Evolutionary conservation across 2,888 invertebrate genomes (phyloP), one percentile per base, ranked within the genome.

Genomic region (Hybos culiciformis): DNA sequence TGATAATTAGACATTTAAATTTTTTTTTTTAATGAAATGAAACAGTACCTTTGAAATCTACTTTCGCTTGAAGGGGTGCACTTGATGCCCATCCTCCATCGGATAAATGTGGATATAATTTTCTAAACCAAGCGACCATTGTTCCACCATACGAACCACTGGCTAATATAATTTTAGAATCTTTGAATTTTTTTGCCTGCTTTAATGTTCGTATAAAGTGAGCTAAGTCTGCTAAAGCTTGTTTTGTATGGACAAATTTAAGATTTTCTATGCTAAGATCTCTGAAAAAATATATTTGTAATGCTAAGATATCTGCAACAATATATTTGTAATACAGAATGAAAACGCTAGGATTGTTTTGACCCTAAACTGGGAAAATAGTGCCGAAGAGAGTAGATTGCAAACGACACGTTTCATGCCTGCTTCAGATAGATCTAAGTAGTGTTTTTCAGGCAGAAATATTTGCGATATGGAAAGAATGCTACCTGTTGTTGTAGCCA

Each of bases 101-200:
- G 1, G 68, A 70, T 8, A 75, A 56, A 46, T 77, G 73, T 0
- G 78, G 76, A 55, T 78, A 78, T 21, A 73, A 62, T 45, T 72
- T 64, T 48, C 74, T 71, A 46, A 75, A 70, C 76, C 77, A 77
- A 31, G 72, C 58, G n/a, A 69, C 77, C 74, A 78, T 73, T 45
- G 73, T 75, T 1, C 71, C 78, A 1, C 77, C 72, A 50, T 78
- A 78, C 1, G 78, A 77, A 1, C 76, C 74, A 3, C 78, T 78
- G 45, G 74, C 72, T 33, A 77, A 59, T 21, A 78, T 54, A 0
- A 56, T 61, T 31, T 57, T 61, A 3, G 67, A 62, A 36, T 65
- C 49, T 42, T 51, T 48, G 4, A 66, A 54, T 14, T 53, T 58
- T 0, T 56, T 52, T 15, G 40, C 47, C 26, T 56, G 55, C 51